Base-by-base conservation (phyloP, 2,888 invertebrate genomes). In the Brenthis daphne region DNA sequence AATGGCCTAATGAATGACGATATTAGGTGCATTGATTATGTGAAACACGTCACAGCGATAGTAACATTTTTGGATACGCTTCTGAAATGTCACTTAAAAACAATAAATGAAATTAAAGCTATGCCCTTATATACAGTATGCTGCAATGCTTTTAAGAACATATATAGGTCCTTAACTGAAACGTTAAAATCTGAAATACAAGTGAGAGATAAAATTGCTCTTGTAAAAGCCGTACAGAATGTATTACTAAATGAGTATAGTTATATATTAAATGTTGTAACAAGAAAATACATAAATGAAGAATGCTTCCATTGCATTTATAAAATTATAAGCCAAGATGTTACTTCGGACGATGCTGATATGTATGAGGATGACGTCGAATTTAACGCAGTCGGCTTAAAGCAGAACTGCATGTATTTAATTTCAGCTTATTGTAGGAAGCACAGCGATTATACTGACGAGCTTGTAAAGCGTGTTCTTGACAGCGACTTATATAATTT, bases 361-460 rank as follows among this genome's bases (percentile, higher is more conserved):
- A 65, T 77, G 11, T 82, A 79, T 47, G 84, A 82, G 70, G 83
- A 86, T 55, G 88, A 90, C 47, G 77, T 80, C 3, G 86, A 89
- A 70, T 79, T 83, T 66, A 84, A 81, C 67, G 73, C 77, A 20
- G 77, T 80, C 13, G 79, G 82, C 51, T 75, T 90, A 43, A 91
- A 86, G 76, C 84, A 85, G 64, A 81, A 84, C 60, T 85, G 87
- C 69, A 79, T 89, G 6, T 80, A 81, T 64, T 74, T 88, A 11
- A 77, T 93, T 13, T 86, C 90, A 6, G 85, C 87, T 3, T 92
- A 88, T 75, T 90, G 91, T 73, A 83, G 81, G 65, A 81, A 81
- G 65, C 71, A 76, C 6, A 80, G 80, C 3, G 79, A 80, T 55
- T 88, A 85, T 70, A 83, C 86, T 53, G 81, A 84, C 13, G 90